Percentiles rank a stretch among this genome's conserved stretches.
phyloP scores from a whole-genome alignment of 2,797 vertebrate species.

The Emydoidea blandingii region DNA sequence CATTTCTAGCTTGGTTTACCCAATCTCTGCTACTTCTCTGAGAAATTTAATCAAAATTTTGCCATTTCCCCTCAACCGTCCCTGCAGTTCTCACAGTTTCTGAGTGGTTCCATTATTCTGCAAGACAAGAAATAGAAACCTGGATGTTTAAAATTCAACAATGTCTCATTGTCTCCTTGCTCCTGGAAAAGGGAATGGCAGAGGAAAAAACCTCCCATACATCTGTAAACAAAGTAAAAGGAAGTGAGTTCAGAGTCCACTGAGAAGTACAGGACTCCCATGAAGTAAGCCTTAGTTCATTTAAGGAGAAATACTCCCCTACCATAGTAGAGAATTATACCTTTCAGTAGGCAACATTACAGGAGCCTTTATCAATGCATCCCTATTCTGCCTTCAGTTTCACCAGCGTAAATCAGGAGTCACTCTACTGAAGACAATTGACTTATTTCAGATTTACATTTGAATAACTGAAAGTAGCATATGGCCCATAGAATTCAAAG shows the following conservation, averaged over 20 bases:
- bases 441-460: not conserved
- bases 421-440: not conserved
- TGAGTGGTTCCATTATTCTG: not conserved
- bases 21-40: not conserved
- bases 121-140: constrained; percentile 57
- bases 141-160: constrained; percentile 63
- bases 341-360: not conserved
- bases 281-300: constrained; percentile 31
- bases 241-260: constrained; percentile 68
- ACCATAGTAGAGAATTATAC: not conserved
- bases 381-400: not conserved
- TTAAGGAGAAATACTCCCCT: not conserved
- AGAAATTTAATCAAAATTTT: not conserved
- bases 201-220: constrained; percentile 61
- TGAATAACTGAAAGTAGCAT: not conserved
- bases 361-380: not conserved
- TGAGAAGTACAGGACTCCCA: constrained; percentile 45
- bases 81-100: constrained; percentile 35
- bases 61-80: not conserved
- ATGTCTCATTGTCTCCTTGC: constrained; percentile 62
- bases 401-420: not conserved
- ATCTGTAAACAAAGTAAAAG: constrained; percentile 65
- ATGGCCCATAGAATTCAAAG: not conserved
- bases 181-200: constrained; percentile 68
- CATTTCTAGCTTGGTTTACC: not conserved